Evolutionary conservation across 2,113 vertebrate genomes (phyloP).

Genomic region (Mystacornis crossleyi): DNA sequence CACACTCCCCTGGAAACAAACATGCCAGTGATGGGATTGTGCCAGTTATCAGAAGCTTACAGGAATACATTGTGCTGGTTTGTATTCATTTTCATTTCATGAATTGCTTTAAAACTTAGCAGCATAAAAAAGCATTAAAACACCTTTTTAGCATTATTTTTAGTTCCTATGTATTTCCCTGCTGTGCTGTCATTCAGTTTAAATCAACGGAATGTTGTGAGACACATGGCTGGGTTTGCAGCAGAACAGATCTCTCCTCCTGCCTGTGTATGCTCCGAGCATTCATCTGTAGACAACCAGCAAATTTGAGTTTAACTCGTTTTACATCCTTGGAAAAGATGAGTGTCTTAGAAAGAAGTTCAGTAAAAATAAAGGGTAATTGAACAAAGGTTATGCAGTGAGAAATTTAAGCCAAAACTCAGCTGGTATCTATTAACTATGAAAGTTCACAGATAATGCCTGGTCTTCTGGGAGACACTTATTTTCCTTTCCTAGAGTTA

Average conservation of each 20-base stretch:
- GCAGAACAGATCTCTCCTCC: neutral
- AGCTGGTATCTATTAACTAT: slow-evolving; percentile 4
- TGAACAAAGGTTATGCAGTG: neutral
- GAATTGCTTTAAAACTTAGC: slow-evolving; percentile 57
- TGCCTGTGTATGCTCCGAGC: neutral
- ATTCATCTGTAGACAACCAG: slow-evolving; percentile 1
- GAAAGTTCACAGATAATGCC: neutral
- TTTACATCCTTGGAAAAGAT: slow-evolving; percentile 3
- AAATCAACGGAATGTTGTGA: slow-evolving; percentile 36
- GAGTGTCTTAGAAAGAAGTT: neutral
- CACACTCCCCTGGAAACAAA: slow-evolving; percentile 59
- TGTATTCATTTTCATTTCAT: slow-evolving; percentile 61
- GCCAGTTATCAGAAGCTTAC: slow-evolving; percentile 53
- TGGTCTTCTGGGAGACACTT: slow-evolving; percentile 10
- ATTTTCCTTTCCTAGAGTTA: neutral
- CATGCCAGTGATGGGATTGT: slow-evolving; percentile 46
- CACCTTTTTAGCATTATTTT: slow-evolving; percentile 51
- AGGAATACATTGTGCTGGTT: slow-evolving; percentile 64
- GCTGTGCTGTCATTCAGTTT: slow-evolving; percentile 41
- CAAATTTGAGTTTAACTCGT: neutral
- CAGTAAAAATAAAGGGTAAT: neutral
- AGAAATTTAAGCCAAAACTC: slow-evolving; percentile 17
- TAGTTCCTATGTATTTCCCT: slow-evolving; percentile 15
- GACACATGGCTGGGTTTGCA: neutral
- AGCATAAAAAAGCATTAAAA: slow-evolving; percentile 48